Conservation (phyloP, 2,888 invertebrate genomes). For the Archaeoteleia sp. region DNA sequence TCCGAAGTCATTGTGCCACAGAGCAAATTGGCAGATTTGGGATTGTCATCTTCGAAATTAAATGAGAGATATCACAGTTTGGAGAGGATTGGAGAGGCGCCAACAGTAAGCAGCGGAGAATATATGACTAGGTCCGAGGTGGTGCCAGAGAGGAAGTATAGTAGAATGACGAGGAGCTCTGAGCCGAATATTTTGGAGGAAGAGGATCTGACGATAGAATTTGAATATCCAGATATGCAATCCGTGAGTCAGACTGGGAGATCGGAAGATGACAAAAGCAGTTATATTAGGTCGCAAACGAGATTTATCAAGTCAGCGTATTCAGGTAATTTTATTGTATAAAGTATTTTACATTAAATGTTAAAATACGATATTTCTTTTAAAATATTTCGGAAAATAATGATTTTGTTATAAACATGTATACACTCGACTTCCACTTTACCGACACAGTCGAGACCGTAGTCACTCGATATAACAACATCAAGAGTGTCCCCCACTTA, state of each 20-base stretch:
- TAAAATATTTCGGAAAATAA: too few relatives aligned
- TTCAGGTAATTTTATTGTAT: constrained; percentile 76
- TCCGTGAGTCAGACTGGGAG: constrained; percentile 74
- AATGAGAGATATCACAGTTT: constrained; percentile 93
- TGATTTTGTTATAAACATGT: too few relatives aligned
- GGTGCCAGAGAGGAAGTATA: constrained; percentile 75
- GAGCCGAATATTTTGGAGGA: constrained; percentile 72
- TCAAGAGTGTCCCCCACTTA: too few relatives aligned
- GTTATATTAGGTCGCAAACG: constrained; percentile 77
- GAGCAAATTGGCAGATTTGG: constrained; percentile 81
- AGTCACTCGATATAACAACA: too few relatives aligned
- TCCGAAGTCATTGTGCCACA: constrained; percentile 78
- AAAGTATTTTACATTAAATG: neutral
- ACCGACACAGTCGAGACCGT: too few relatives aligned
- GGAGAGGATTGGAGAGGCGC: constrained; percentile 77
- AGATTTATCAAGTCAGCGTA: constrained; percentile 91
- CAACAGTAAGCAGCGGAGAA: constrained; percentile 69
- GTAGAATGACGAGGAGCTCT: constrained; percentile 73
- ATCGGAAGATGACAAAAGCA: constrained; percentile 76
- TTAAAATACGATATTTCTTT: too few relatives aligned
- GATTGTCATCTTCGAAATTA: constrained; percentile 88
- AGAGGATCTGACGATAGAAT: constrained; percentile 76
- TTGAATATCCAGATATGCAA: constrained; percentile 81
- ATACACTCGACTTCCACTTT: too few relatives aligned
- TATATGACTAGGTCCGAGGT: constrained; percentile 74